Evolutionary conservation across 2,797 vertebrate genomes (phyloP), one percentile per base, ranked within the genome.

Genomic region (Micromesistius poutassou): DNA sequence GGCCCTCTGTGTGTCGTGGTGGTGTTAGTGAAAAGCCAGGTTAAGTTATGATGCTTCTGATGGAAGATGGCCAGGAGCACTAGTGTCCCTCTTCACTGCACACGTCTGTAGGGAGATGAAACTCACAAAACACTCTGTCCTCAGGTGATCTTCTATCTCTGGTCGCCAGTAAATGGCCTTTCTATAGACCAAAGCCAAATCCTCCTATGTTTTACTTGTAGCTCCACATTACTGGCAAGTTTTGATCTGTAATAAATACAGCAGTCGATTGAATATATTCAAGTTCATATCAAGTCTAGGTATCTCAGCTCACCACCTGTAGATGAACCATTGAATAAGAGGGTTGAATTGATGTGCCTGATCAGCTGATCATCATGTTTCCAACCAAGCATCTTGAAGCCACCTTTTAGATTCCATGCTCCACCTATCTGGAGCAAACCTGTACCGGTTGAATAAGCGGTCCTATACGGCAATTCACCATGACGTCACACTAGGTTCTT

Each of bases 61-160:
- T 74, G 73, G 73, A 28, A 77, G 79, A 42, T 72, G 42, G 72
- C 42, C 77, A 79, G 55, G 62, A 31, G 46, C 71, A n/a, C 77
- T 71, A 70, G 33, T 4, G 2, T 30, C 72, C 22, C 5, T 73
- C 74, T 33, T 12, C n/a, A 80, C 55, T 62, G 55, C 55, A 62
- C 55, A 62, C 19, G 5, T 62, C 55, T 62, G 6, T 62, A 55
- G 19, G 12, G 4, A 19, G 46, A 19, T 55, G 46, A 55, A 55
- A 22, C 46, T 55, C 16, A 14, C 40, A 0, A 42, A 42, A 42
- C 9, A 42, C 40, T 42, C 40, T 42, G 19, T 62, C 55, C 55
- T 62, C 55, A 9, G 8, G 55, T 13, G 73, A 72, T 78, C 30
- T 38, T 40, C 25, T 25, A 19, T 38, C 74, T 71, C 62, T 28